Base-by-base conservation (phyloP, 2,888 invertebrate species). In the Patella ulyssiponensis region DNA sequence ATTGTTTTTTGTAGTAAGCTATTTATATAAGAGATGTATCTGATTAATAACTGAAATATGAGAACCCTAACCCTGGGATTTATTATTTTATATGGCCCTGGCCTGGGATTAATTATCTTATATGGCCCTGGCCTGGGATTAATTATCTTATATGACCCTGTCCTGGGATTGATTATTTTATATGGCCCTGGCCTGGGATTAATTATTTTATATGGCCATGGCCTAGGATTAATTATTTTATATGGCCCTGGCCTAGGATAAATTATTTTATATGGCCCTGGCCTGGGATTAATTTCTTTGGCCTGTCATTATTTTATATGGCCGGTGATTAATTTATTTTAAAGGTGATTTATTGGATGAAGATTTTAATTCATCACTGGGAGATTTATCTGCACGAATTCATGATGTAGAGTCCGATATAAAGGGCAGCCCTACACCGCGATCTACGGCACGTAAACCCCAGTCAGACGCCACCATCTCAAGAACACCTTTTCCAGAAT, bases 401-500 rank as follows among this genome's bases (percentile, higher is more conserved):
- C 74, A 79, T 44, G 85, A 85, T 33, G 58, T 86, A 69, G 85
- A 87, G 70, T 81, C 80, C 2, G 84, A 82, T 5, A 79, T 81
- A 27, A 73, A 79, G 20, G 80, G 79, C 27, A 85, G 23, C 14
- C 64, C 64, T 12, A 20, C 44, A 74, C 17, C 52, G 70, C 3
- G 71, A 56, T 52, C 58, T 17, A 14, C 71, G 64, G 15, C 44
- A 78, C 11, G 79, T 76, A 44, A 83, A 81, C 20, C 27, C 71
- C 72, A 82, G 79, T 7, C 82, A 81, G 64, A n/a, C 14, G 20
- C 64, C 0, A 11, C 64, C 3, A 44, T 44, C 11, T 77, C 81
- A 15, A 82, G 87, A 53, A 88, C 89, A 56, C 90, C 91, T 17
- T 91, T 91, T 81, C 90, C 90, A n/a, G 90, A 90, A 73, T 85